Evolutionary conservation across 2,113 vertebrate genomes (phyloP), one percentile per base, ranked within the genome.

Genomic region (Phycodurus eques): DNA sequence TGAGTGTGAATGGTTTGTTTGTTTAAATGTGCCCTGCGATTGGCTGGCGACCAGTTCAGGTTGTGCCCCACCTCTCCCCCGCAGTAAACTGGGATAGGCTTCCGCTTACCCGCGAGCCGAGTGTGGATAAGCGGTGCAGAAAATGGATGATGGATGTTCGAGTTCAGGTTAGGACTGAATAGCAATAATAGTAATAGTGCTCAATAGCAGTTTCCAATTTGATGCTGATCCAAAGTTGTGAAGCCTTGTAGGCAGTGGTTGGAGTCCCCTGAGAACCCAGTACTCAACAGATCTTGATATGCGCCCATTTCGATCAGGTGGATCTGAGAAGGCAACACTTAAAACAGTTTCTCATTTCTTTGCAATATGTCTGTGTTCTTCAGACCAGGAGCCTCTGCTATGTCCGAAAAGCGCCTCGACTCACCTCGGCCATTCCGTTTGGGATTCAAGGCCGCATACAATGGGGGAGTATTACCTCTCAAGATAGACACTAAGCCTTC

Each of bases 391-490:
- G 2, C 22, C 4, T 60, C 27, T 11, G 11, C 59, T 3, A 35
- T 59, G 13, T 59, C 27, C 12, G 12, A 31, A 43, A 42, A 43
- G 39, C 3, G 35, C 19, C 39, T 63, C 2, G 19, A 4, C 73
- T 69, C 17, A 14, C 73, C 59, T 33, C 1, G 64, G 43, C 8
- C 13, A 4, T 66, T 66, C 22, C 22, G 13, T 47, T 31, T 84
- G 79, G 64, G 73, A 88, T 90, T 83, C 85, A 83, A 81, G 80
- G 71, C 72, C 68, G 64, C 71, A 31, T 79, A 80, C 61, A 57
- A 79, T 72, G 56, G 68, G 76, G 56, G 76, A 84, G 79, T 80
- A 78, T 89, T 84, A 84, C 75, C 63, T 78, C 79, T 85, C 70
- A 8, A 73, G 80, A 82, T 80, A 73, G 80, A 86, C 74, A 83